Evolutionary conservation across 2,113 vertebrate species (phyloP).

Genomic region (Melierax canorus): DNA sequence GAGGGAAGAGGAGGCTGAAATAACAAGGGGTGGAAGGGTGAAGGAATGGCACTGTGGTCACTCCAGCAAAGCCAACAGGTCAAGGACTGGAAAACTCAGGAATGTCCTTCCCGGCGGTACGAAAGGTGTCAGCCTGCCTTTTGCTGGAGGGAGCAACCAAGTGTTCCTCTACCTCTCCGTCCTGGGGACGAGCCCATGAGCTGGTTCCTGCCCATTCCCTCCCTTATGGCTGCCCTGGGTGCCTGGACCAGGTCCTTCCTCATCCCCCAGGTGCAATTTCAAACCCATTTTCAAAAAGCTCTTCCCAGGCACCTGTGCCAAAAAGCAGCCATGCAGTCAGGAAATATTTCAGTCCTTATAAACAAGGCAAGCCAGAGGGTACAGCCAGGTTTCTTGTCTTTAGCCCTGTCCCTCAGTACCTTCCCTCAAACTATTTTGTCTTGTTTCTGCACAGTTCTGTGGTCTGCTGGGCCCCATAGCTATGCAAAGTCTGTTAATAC

Average conservation of each 20-base stretch:
- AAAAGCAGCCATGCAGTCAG: neutral
- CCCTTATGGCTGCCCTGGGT: neutral
- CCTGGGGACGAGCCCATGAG: neutral
- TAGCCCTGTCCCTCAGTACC: neutral
- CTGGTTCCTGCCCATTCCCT: neutral
- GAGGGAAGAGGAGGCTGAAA: neutral
- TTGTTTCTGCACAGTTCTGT: neutral
- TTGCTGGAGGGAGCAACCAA: neutral
- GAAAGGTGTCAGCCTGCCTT: neutral
- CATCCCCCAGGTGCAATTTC: neutral
- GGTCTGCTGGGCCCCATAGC: neutral
- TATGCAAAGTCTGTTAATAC: neutral
- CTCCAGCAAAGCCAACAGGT: neutral
- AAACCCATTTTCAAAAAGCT: neutral
- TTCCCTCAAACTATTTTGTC: neutral
- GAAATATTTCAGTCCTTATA: neutral
- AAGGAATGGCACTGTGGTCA: neutral
- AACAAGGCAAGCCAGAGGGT: neutral
- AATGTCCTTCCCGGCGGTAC: rapidly evolving
- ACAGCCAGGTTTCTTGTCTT: neutral
- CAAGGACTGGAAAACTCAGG: neutral
- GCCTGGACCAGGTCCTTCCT: neutral
- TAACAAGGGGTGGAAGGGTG: neutral
- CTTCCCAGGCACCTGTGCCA: neutral
- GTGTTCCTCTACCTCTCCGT: neutral